phyloP scores from a whole-genome alignment of 2,797 vertebrate genomes.

The Neoniphon sammara region DNA sequence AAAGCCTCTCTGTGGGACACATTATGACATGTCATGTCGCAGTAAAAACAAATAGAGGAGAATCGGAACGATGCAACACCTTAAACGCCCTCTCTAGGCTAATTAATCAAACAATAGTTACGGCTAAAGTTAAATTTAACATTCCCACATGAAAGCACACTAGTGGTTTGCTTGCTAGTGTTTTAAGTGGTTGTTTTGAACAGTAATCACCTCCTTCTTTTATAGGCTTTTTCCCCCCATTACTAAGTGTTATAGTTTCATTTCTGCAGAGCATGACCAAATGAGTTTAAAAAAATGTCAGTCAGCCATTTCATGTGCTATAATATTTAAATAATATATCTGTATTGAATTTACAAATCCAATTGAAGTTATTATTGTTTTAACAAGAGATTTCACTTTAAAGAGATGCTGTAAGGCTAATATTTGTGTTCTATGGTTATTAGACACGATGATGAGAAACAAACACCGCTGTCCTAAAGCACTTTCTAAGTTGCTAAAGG shows the following conservation, averaged over 20 bases:
- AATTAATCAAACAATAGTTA: constrained; percentile 66
- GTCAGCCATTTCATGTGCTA: neutral
- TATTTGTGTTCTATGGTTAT: neutral
- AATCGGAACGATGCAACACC: constrained; percentile 53
- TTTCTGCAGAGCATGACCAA: constrained; percentile 5
- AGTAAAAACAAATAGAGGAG: constrained; percentile 70
- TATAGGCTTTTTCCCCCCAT: constrained; percentile 6
- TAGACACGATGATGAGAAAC: constrained; percentile 9
- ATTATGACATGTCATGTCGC: constrained; percentile 74
- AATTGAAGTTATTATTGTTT: neutral
- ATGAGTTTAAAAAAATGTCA: constrained; percentile 1
- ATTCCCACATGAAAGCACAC: constrained; percentile 42
- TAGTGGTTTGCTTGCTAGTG: neutral
- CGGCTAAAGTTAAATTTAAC: constrained; percentile 53
- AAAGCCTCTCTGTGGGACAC: constrained; percentile 67
- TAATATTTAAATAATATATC: neutral
- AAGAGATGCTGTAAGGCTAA: neutral
- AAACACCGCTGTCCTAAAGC: constrained; percentile 26
- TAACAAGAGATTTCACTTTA: neutral
- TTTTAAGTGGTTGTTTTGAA: constrained; percentile 44
- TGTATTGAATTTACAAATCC: neutral
- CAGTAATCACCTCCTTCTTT: constrained; percentile 29
- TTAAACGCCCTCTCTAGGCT: constrained; percentile 61
- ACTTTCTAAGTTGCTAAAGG: constrained; percentile 26
- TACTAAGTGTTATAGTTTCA: neutral